Percentiles rank a stretch among this genome's conserved stretches.
phyloP scores from a whole-genome alignment of 2,113 vertebrate species.

The Ailuropoda melanoleuca region DNA sequence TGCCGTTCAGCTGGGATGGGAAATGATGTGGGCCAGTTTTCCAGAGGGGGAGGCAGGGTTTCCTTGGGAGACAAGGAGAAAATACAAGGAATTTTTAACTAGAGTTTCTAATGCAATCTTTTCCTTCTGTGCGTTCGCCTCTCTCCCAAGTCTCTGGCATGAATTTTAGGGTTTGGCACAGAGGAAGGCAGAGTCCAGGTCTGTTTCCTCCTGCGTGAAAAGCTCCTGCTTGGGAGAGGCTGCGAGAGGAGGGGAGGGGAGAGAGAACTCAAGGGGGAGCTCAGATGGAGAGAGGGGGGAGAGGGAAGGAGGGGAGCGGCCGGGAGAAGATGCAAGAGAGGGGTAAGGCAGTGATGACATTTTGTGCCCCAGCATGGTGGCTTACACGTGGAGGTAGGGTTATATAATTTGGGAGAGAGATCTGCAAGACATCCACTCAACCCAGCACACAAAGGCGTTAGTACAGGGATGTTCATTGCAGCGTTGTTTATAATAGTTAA shows the following conservation, averaged over 20 bases:
- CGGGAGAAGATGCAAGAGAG: background rate
- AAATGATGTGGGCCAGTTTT: background rate
- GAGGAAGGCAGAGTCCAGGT: background rate
- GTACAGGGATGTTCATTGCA: background rate
- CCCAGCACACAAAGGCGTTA: rapidly evolving
- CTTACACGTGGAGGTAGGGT: background rate
- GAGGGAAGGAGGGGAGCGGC: rapidly evolving
- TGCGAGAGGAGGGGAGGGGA: background rate
- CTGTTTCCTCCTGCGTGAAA: background rate
- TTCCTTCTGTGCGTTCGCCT: background rate
- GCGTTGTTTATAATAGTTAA: background rate
- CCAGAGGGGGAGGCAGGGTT: background rate
- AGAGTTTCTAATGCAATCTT: background rate
- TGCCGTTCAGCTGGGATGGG: background rate
- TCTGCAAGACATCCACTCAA: rapidly evolving
- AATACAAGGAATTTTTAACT: background rate
- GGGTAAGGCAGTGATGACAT: rapidly evolving
- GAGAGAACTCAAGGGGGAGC: background rate
- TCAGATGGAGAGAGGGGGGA: rapidly evolving
- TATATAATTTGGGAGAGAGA: background rate
- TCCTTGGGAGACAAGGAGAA: background rate
- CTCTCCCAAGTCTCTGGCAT: rapidly evolving
- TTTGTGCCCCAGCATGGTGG: background rate
- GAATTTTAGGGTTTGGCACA: background rate
- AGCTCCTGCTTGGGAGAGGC: background rate